A percentile compares a stretch with the other conserved stretches of the same genome.
Evolutionary conservation across 2,113 vertebrate genomes (phyloP).

Genomic region (Aphelocoma coerulescens): DNA sequence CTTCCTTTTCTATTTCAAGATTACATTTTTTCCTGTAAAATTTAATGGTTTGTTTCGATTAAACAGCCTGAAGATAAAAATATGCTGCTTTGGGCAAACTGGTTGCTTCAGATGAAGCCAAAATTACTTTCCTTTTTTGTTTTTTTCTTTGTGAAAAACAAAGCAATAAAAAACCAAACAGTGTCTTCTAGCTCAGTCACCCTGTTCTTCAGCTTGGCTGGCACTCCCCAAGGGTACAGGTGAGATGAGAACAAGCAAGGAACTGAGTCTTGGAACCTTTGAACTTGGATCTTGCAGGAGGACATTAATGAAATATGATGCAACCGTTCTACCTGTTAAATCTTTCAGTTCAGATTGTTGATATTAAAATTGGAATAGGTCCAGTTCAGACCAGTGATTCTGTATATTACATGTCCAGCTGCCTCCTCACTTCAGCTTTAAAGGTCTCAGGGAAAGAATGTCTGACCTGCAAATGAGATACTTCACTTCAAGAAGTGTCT

Average conservation of each 20-base stretch:
- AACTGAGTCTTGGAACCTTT: background rate
- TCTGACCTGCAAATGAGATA: background rate
- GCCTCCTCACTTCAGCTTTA: background rate
- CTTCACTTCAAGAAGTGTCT: background rate
- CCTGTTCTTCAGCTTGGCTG: background rate
- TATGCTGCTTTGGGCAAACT: background rate
- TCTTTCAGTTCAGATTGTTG: background rate
- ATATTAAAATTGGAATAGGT: background rate
- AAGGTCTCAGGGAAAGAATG: background rate
- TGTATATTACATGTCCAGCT: background rate
- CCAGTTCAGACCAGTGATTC: background rate
- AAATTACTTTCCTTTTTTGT: background rate
- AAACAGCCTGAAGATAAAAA: background rate
- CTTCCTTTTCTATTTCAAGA: background rate
- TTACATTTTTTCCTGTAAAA: background rate
- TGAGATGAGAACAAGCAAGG: background rate
- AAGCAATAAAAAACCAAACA: background rate
- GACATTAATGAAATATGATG: accelerated
- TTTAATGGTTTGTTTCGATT: background rate
- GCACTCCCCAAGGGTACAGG: background rate
- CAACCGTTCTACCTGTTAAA: background rate
- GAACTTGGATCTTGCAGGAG: background rate
- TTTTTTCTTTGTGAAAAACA: background rate
- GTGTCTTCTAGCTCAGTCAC: background rate
- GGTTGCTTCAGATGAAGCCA: background rate